phyloP scores from a whole-genome alignment of 2,888 invertebrate genomes.

The Exephanes ischioxanthus region DNA sequence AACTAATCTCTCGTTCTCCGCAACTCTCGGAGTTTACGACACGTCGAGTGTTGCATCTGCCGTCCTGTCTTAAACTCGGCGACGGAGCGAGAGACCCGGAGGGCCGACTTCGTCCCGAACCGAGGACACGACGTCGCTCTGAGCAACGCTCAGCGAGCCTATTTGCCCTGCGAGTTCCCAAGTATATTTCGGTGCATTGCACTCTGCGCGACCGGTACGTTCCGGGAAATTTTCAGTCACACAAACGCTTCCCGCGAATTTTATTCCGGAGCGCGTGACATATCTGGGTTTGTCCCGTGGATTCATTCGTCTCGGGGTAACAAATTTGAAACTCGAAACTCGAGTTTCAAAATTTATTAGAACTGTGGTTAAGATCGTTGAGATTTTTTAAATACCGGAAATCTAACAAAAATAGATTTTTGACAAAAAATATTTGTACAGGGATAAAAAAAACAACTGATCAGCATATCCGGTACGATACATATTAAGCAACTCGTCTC shows the following conservation, averaged over 20 bases:
- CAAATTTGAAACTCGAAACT: no score
- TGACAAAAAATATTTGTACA: no score
- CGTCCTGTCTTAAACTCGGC: slow-evolving; percentile 34
- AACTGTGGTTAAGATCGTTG: no score
- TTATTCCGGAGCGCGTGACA: slow-evolving; percentile 26
- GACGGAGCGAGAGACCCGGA: slow-evolving; percentile 23
- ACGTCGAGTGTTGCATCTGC: slow-evolving; percentile 35
- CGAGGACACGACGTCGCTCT: slow-evolving; percentile 12
- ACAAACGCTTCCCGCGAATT: slow-evolving; percentile 27
- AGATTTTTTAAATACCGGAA: no score
- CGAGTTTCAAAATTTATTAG: no score
- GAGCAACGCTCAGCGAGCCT: background rate
- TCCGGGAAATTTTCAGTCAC: slow-evolving; percentile 36
- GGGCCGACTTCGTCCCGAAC: background rate
- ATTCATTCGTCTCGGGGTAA: background rate
- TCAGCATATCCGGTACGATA: no score
- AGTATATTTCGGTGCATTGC: slow-evolving; percentile 5
- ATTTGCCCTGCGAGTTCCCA: background rate
- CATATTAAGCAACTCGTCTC: no score
- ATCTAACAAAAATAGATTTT: no score
- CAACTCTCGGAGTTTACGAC: slow-evolving; percentile 35
- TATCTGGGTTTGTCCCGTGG: background rate
- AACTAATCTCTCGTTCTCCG: background rate
- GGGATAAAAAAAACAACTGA: no score
- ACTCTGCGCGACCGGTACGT: slow-evolving; percentile 2